A percentile compares a stretch with the other conserved stretches of the same genome.
Evolutionary conservation across 2,888 invertebrate genomes (phyloP).

Genomic region (Diadegma fenestrale): DNA sequence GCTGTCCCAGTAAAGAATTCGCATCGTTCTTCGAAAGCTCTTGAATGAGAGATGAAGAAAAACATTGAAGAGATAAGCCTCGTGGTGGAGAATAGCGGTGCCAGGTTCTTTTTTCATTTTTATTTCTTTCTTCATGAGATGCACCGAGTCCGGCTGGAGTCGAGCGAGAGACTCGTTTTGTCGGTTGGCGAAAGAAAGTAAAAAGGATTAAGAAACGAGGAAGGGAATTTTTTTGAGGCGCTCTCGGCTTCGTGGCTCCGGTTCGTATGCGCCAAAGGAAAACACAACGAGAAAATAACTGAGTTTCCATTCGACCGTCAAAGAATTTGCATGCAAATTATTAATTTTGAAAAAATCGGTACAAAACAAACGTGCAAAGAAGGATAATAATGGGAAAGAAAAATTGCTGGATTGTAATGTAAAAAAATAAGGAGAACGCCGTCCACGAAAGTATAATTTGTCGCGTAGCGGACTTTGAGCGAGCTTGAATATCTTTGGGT

Average conservation of each 20-base stretch:
- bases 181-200: conserved; percentile 20
- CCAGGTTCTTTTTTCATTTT: conserved; percentile 4
- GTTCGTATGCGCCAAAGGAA: neutral
- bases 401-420: neutral
- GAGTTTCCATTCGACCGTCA: neutral
- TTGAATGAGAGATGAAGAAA: conserved; percentile 51
- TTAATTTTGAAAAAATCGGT: conserved; percentile 5
- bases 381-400: neutral
- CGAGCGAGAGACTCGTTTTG: conserved; percentile 22
- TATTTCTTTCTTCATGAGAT: conserved; percentile 13
- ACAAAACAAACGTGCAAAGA: too few species aligned
- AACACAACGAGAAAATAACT: conserved; percentile 32
- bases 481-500: conserved; percentile 14
- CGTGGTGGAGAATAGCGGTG: conserved; percentile 50
- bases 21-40: conserved; percentile 28
- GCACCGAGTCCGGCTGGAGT: conserved; percentile 9
- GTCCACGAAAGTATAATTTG: neutral
- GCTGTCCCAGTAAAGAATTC: conserved; percentile 13
- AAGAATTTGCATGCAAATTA: neutral
- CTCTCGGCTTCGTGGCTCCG: neutral
- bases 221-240: conserved; percentile 9
- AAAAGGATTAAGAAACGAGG: neutral
- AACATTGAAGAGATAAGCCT: conserved; percentile 19
- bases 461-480: neutral
- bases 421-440: neutral